phyloP scores from a whole-genome alignment of 2,888 invertebrate species.

The Lumbricus terrestris region DNA sequence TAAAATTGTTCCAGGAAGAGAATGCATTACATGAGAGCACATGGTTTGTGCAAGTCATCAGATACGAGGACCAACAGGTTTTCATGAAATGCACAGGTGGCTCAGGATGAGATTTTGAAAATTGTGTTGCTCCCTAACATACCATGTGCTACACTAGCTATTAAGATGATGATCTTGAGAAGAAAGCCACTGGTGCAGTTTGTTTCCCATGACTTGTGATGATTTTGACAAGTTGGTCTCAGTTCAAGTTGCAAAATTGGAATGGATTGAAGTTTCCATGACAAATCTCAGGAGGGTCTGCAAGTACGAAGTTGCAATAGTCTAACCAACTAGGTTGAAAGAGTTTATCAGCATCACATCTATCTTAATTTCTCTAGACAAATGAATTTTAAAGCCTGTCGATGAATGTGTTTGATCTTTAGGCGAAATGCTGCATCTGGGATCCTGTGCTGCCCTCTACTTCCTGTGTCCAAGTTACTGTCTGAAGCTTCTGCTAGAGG shows the following conservation, averaged over 20 bases:
- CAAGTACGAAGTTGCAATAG: neutral
- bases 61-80: neutral
- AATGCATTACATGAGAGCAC: neutral
- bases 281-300: neutral
- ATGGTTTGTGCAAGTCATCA: neutral
- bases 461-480: neutral
- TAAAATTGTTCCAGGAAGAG: neutral
- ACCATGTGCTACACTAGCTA: neutral
- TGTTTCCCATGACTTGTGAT: neutral
- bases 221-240: neutral
- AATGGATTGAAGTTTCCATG: neutral
- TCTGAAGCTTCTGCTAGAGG: neutral
- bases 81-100: neutral
- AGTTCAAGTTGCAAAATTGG: neutral
- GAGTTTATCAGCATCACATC: neutral
- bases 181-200: neutral
- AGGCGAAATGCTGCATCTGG: conserved; percentile 10
- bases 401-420: neutral
- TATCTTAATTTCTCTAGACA: neutral
- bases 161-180: neutral
- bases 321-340: neutral
- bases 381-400: neutral
- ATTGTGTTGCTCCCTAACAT: neutral
- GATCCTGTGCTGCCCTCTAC: neutral
- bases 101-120: no score